Conservation (phyloP, 2,888 invertebrate species). For the Acanthosepion lycidas region DNA sequence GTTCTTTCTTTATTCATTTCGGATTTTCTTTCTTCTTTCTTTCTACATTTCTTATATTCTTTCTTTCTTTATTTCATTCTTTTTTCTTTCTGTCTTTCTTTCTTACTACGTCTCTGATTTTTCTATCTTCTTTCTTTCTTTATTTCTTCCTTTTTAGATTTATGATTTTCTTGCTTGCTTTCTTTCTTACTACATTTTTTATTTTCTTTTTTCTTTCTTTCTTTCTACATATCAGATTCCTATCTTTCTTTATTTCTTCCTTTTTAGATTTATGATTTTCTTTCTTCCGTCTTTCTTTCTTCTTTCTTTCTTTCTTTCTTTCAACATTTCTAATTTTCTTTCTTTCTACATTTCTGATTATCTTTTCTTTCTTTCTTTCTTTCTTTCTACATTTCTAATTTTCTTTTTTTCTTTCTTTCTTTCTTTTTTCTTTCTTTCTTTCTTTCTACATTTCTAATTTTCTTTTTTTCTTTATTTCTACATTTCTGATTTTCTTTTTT, state of each 20-base stretch:
- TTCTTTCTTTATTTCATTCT: neutral
- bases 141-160: neutral
- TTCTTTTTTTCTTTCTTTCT: too few species aligned
- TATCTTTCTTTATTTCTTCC: neutral
- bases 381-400: too few species aligned
- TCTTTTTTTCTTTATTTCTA: neutral
- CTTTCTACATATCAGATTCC: rapidly evolving
- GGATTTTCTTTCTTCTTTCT: neutral
- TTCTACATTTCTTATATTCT: too few species aligned
- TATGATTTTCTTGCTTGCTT: neutral
- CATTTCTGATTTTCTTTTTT: neutral
- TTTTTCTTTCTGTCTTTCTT: neutral
- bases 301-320: too few species aligned
- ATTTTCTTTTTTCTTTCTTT: neutral
- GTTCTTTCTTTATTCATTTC: neutral
- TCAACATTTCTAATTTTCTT: too few species aligned
- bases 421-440: too few species aligned
- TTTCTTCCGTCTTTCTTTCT: neutral
- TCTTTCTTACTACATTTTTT: neutral
- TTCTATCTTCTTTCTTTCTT: neutral
- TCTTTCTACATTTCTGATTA: rapidly evolving
- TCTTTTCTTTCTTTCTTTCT: too few species aligned
- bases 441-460: too few species aligned
- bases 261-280: too few species aligned
- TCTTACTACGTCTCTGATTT: neutral